phyloP scores from a whole-genome alignment of 2,888 invertebrate species.

The Ennomos quercinarius region DNA sequence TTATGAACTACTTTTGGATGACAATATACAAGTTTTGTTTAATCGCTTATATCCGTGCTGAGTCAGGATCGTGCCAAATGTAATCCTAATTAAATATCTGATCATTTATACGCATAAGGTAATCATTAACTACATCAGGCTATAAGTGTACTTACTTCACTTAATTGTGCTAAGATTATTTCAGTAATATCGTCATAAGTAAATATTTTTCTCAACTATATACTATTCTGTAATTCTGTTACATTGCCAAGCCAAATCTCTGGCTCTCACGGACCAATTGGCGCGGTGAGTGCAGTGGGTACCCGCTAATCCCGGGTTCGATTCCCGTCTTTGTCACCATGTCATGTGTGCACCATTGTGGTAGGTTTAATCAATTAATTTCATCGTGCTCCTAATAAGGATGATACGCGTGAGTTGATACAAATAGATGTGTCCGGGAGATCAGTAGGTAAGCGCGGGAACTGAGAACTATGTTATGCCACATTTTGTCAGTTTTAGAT shows the following conservation, averaged over 20 bases:
- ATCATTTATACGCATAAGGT: too few relatives aligned
- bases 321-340: conserved; percentile 37
- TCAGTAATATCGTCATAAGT: too few relatives aligned
- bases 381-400: conserved; percentile 53
- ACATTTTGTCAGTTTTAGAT: too few relatives aligned
- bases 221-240: too few relatives aligned
- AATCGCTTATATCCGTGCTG: too few relatives aligned
- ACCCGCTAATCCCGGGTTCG: conserved; percentile 37
- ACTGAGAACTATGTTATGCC: not conserved
- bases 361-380: conserved; percentile 48
- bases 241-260: not conserved
- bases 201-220: conserved; percentile 17
- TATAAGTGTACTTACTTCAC: too few relatives aligned
- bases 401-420: conserved; percentile 52
- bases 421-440: conserved; percentile 22
- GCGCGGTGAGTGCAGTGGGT: conserved; percentile 23
- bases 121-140: too few relatives aligned
- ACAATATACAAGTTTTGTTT: too few relatives aligned
- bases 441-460: not conserved
- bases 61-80: too few relatives aligned
- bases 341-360: conserved; percentile 49
- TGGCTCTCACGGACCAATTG: conserved; percentile 20
- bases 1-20: too few relatives aligned
- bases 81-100: too few relatives aligned
- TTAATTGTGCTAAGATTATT: too few relatives aligned